Evolutionary conservation across 1,140 invertebrate genomes (phyloP), one percentile per base, ranked within the genome.

Genomic region (Saxidomus purpurata): DNA sequence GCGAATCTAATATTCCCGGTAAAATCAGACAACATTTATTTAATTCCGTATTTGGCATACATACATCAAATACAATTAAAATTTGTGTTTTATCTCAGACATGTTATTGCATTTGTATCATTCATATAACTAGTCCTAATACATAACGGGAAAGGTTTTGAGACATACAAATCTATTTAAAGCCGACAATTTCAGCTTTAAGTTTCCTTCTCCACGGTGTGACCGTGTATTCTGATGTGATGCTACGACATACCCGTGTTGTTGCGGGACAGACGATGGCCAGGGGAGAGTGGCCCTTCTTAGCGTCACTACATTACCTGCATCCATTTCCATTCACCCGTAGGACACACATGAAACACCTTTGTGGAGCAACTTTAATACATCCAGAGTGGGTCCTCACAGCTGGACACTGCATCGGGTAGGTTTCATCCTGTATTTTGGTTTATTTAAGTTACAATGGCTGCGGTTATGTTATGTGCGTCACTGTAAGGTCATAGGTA

Each of bases 131-230:
- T n/a, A n/a, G n/a, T n/a, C n/a, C n/a, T n/a, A n/a, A n/a, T n/a
- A n/a, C n/a, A n/a, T n/a, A n/a, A n/a, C n/a, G n/a, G n/a, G n/a
- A n/a, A n/a, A n/a, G n/a, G n/a, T n/a, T n/a, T n/a, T n/a, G n/a
- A n/a, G n/a, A n/a, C n/a, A n/a, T n/a, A n/a, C n/a, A n/a, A n/a
- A n/a, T n/a, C n/a, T n/a, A n/a, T n/a, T n/a, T n/a, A n/a, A n/a
- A n/a, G n/a, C n/a, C n/a, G n/a, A n/a, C n/a, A n/a, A n/a, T n/a
- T 97, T 96, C 93, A 98, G 97, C 95, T 98, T 95, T 91, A 95
- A 91, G 38, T 91, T 92, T 94, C 97, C 38, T 76, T 13, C 9
- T 28, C 0, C 11, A 76, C 71, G 71, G 17, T 22, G n/a, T 15
- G 17, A 1, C 49, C 15, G 25, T n/a, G 3, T 76, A n/a, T 15